Evolutionary conservation across 2,888 invertebrate species (phyloP).

Genomic region (Drosophila gaucha): DNA sequence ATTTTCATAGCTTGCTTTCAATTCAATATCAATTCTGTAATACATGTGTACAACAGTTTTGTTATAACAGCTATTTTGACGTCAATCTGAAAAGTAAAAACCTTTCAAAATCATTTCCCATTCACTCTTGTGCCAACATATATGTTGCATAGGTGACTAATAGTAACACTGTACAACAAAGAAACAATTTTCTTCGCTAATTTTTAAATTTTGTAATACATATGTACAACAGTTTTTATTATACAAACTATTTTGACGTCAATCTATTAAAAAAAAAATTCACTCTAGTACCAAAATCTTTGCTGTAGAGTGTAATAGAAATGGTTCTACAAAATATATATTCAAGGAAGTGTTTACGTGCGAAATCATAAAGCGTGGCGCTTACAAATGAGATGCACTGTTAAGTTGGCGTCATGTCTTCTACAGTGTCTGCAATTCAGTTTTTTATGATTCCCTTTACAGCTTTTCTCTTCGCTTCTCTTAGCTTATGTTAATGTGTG

Average conservation of each 20-base stretch:
- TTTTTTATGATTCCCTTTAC: slow-evolving; percentile 8
- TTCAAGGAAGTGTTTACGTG: slow-evolving; percentile 49
- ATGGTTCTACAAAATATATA: not conserved
- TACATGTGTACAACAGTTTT: too few relatives aligned
- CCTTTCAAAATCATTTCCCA: not conserved
- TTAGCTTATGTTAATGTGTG: slow-evolving; percentile 53
- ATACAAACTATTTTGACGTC: too few relatives aligned
- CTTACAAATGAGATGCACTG: slow-evolving; percentile 59
- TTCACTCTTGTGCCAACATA: not conserved
- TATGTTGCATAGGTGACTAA: too few relatives aligned
- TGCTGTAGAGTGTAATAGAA: slow-evolving; percentile 10
- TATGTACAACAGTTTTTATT: too few relatives aligned
- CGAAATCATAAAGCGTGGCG: slow-evolving; percentile 66
- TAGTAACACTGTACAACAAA: too few relatives aligned
- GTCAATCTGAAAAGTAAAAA: not conserved
- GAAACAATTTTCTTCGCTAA: too few relatives aligned
- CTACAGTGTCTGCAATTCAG: slow-evolving; percentile 32
- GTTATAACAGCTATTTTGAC: too few relatives aligned
- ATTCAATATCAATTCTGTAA: too few relatives aligned
- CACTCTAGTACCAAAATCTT: slow-evolving; percentile 5
- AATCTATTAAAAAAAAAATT: too few relatives aligned
- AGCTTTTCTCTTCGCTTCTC: slow-evolving; percentile 16
- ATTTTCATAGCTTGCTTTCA: too few relatives aligned
- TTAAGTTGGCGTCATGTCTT: slow-evolving; percentile 10
- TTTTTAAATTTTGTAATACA: too few relatives aligned